phyloP scores from a whole-genome alignment of 2,888 invertebrate genomes.

The Eilema depressum region DNA sequence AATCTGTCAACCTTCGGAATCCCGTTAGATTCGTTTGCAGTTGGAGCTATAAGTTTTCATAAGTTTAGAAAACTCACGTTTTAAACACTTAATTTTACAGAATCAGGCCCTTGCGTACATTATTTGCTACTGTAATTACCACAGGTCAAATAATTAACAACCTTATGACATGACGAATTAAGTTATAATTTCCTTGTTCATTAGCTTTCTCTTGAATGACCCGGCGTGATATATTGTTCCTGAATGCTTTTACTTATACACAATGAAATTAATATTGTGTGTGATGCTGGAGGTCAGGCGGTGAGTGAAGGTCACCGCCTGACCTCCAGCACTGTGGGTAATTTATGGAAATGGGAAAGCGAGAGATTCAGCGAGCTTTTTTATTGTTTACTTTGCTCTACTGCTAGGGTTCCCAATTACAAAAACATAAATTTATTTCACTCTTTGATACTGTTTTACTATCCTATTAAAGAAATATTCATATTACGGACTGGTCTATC shows the following conservation, averaged over 20 bases:
- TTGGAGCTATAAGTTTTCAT: no score
- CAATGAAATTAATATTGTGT: slow-evolving; percentile 53
- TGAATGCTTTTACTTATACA: slow-evolving; percentile 43
- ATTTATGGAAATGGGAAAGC: slow-evolving; percentile 50
- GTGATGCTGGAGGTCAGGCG: slow-evolving; percentile 35
- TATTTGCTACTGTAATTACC: slow-evolving; percentile 14
- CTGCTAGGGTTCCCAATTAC: background rate
- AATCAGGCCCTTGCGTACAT: slow-evolving; percentile 7
- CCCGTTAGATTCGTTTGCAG: no score
- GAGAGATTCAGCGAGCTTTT: slow-evolving; percentile 32
- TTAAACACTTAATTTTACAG: no score
- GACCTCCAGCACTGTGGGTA: slow-evolving; percentile 44
- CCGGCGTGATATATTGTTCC: slow-evolving; percentile 61
- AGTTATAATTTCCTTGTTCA: slow-evolving; percentile 35
- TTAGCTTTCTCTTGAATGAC: slow-evolving; percentile 47
- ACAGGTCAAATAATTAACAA: slow-evolving; percentile 37
- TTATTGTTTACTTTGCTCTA: slow-evolving; percentile 30
- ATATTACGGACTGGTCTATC: no score
- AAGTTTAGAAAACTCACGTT: no score
- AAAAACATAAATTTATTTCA: no score
- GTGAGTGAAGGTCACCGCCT: no score
- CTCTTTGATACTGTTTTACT: no score
- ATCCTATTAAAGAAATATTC: no score
- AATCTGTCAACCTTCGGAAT: no score
- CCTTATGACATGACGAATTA: slow-evolving; percentile 36